Base-by-base conservation (phyloP, 2,888 invertebrate species). In the Troglohyphantes excavatus region DNA sequence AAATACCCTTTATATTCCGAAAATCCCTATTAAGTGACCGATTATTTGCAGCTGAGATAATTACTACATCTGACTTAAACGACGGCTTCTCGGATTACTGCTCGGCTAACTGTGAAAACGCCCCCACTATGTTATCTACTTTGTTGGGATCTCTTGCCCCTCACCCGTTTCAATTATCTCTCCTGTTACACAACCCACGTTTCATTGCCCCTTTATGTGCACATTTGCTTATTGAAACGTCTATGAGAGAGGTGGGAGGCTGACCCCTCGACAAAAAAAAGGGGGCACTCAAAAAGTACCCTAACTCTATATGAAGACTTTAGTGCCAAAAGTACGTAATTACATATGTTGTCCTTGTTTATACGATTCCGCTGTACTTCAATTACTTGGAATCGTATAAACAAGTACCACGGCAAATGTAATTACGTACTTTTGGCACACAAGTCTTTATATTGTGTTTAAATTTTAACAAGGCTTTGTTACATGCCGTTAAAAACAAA, bases 201-300 rank as follows among this genome's bases (percentile, higher is more conserved):
- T 75, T 84, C 86, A 79, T 53, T 76, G 63, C 65, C 76, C 59
- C 70, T 63, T 82, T 89, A 89, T 67, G 59, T 68, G 88, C 67
- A 67, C 65, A 82, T 88, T 88, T 86, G 65, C 86, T 65, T 73
- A 87, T 43, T 70, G 79, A 72, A 87, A 70, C 17, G 59, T 33
- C 27, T 33, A 26, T 21, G 68, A 19, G 79, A n/a, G n/a, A n/a
- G n/a, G n/a, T n/a, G 29, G 68, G 75, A 65, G 27, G 26, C 23
- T 13, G 39, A 21, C 29, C 79, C 70, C 61, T 33, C 53, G 17
- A 53, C 17, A n/a, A 53, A 53, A n/a, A n/a, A 53, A 53, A 53
- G 53, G 53, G 53, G n/a, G 53, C 53, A 17, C 5, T n/a, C 53
- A 1, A 17, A 81, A 73, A 46, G 81, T 81, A 88, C 73, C 59